phyloP scores from a whole-genome alignment of 2,888 invertebrate species.

The Ectropis crepuscularia region DNA sequence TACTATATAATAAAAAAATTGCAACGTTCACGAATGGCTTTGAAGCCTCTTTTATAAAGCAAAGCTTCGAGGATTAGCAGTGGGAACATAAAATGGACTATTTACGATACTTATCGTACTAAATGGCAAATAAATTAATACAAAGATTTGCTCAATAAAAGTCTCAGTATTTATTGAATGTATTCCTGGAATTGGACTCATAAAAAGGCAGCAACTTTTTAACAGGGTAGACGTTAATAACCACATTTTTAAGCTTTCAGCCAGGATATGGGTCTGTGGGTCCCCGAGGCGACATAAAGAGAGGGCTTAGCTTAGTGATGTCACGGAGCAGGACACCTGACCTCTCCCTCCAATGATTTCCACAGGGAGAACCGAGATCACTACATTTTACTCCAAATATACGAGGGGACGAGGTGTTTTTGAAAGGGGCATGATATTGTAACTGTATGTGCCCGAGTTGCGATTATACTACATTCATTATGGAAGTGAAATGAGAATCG shows the following conservation, averaged over 20 bases:
- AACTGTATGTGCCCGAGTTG: background rate
- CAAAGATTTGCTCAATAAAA: too few relatives aligned
- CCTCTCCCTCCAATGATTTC: constrained; percentile 36
- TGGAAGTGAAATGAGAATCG: too few relatives aligned
- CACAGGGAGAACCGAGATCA: constrained; percentile 26
- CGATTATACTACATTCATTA: too few relatives aligned
- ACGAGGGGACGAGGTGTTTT: constrained; percentile 4
- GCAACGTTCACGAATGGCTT: too few relatives aligned
- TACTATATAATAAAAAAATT: too few relatives aligned
- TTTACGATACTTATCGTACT: too few relatives aligned
- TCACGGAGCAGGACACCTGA: constrained; percentile 31
- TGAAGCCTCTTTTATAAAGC: too few relatives aligned
- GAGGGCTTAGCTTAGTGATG: constrained; percentile 14
- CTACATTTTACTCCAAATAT: constrained; percentile 16
- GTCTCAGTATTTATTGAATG: constrained; percentile 1
- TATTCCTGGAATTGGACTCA: constrained; percentile 2
- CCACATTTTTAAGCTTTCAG: constrained; percentile 12
- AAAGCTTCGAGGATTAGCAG: too few relatives aligned
- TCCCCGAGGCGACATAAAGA: constrained; percentile 8
- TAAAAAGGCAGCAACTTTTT: constrained; percentile 13
- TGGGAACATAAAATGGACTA: too few relatives aligned
- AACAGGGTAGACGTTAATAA: constrained; percentile 10
- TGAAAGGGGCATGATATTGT: constrained; percentile 7
- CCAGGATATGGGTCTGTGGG: constrained; percentile 4
- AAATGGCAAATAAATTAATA: too few relatives aligned